These are phyloP conservation scores for Ischnura elegans DNA, from an alignment of 2,888 invertebrate genomes.

Conservation along the genomic window DNA sequence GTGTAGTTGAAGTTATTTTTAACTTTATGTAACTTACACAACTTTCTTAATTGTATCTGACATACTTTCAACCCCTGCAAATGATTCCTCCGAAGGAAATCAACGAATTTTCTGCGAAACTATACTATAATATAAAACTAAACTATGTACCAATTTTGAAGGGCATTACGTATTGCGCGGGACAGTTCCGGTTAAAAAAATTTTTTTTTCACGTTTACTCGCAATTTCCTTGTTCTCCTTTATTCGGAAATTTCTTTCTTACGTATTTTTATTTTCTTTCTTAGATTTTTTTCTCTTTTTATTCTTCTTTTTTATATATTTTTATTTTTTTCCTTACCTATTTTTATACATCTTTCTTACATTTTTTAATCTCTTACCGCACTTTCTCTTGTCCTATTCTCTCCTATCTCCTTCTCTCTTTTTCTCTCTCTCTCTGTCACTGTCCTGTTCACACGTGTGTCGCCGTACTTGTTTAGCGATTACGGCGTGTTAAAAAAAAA, in stretches of 20 bases:
- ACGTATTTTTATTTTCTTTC: background rate
- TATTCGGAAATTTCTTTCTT: conserved; percentile 2
- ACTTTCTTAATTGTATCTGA: too few species aligned
- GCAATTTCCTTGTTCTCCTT: background rate
- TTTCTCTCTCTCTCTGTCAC: background rate
- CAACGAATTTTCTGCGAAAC: too few species aligned
- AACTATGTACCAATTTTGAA: too few species aligned
- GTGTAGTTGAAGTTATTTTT: too few species aligned
- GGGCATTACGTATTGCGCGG: too few species aligned
- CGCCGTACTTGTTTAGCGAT: conserved; percentile 33
- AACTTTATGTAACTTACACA: too few species aligned
- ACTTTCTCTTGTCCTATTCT: too few species aligned
- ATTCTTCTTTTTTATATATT: background rate
- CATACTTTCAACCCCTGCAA: too few species aligned
- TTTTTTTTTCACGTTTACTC: background rate
- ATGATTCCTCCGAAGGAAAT: too few species aligned
- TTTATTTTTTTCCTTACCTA: background rate
- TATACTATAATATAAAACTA: too few species aligned
- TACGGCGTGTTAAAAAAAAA: background rate
- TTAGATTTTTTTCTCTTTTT: background rate
- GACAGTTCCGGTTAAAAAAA: too few species aligned
- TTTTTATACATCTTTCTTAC: background rate
- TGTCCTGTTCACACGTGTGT: background rate
- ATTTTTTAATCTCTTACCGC: too few species aligned
- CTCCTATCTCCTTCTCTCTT: background rate